Conservation (phyloP, 92 coral and sea anemone genomes). For the Blastomussa wellsi region DNA sequence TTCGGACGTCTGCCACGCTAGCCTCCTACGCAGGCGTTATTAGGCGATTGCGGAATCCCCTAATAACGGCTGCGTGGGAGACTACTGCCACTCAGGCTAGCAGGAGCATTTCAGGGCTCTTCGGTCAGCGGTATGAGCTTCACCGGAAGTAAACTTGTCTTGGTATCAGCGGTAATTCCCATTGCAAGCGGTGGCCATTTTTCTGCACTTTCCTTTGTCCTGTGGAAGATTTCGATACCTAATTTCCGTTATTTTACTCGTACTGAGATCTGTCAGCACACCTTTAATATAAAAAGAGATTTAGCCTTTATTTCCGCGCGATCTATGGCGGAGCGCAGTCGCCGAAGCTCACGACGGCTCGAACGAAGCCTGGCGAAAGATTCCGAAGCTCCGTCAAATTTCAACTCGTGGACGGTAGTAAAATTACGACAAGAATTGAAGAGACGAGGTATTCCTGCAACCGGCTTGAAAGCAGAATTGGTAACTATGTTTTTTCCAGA, state of each 20-base stretch:
- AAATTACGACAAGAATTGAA: conserved; percentile 76
- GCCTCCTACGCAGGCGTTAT: too few relatives aligned
- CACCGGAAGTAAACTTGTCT: background rate
- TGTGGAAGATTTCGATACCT: background rate
- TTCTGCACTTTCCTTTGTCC: background rate
- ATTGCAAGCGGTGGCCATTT: conserved; percentile 34
- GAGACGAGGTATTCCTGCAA: conserved; percentile 56
- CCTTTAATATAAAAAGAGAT: background rate
- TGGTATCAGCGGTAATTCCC: conserved; percentile 33
- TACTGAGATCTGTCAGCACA: background rate
- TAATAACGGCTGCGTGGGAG: too few relatives aligned
- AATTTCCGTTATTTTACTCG: conserved; percentile 9
- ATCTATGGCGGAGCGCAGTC: conserved; percentile 73
- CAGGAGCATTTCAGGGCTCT: background rate
- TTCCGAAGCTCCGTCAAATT: conserved; percentile 57
- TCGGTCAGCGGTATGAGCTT: background rate
- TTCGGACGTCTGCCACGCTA: too few relatives aligned
- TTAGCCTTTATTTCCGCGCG: background rate
- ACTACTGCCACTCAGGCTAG: too few relatives aligned
- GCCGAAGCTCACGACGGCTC: conserved; percentile 75
- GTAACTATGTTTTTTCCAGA: conserved; percentile 40
- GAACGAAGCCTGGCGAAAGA: conserved; percentile 71
- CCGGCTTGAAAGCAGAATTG: conserved; percentile 89
- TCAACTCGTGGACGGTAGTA: conserved; percentile 74
- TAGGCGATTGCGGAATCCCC: too few relatives aligned